A percentile compares a stretch with the other conserved stretches of the same genome.
Conservation (phyloP, 2,888 invertebrate genomes). For the Hypomecis atomaria region DNA sequence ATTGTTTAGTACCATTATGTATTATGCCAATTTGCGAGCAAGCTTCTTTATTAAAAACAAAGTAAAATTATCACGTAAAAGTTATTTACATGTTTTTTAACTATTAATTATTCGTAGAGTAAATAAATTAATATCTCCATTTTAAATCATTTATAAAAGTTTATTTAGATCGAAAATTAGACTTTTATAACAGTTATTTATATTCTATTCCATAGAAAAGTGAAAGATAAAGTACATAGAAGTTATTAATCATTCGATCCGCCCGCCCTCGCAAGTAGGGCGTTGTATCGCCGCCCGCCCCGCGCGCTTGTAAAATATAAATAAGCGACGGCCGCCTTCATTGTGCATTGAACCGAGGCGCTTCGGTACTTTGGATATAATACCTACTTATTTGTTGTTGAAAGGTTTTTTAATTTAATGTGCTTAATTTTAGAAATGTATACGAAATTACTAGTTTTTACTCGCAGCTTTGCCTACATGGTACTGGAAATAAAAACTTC, state of each 20-base stretch:
- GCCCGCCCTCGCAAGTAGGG: slow-evolving; percentile 42
- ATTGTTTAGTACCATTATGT: too few relatives aligned
- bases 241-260: slow-evolving; percentile 22
- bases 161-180: too few relatives aligned
- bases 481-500: too few relatives aligned
- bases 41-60: too few relatives aligned
- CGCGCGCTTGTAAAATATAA: slow-evolving; percentile 67
- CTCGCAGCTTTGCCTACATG: too few relatives aligned
- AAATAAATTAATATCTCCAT: too few relatives aligned
- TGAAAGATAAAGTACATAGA: slow-evolving; percentile 4
- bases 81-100: too few relatives aligned
- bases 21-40: too few relatives aligned
- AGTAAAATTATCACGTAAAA: too few relatives aligned
- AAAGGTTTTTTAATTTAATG: background rate
- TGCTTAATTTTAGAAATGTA: background rate
- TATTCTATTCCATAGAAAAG: background rate
- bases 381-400: background rate
- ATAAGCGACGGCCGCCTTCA: slow-evolving; percentile 49
- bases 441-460: background rate
- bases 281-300: slow-evolving; percentile 56
- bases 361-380: slow-evolving; percentile 6
- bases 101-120: too few relatives aligned
- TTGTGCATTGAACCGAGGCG: slow-evolving; percentile 42
- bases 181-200: too few relatives aligned
- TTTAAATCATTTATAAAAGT: too few relatives aligned